Evolutionary conservation across 2,797 vertebrate genomes (phyloP).

Genomic region (Rhabdomys pumilio): DNA sequence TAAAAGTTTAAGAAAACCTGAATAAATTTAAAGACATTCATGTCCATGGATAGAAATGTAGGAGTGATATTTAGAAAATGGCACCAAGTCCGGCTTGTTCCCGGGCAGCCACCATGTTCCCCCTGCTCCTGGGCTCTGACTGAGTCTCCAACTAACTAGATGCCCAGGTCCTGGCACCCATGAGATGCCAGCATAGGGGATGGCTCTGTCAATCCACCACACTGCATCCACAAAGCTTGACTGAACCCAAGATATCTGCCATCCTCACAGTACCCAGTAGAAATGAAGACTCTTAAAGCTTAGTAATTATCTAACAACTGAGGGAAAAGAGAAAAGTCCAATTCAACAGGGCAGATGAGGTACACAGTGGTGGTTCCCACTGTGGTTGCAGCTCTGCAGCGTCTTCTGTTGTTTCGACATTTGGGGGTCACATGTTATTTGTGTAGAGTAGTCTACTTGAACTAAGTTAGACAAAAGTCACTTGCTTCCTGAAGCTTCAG

Average conservation of each 20-base stretch:
- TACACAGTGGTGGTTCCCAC: not conserved
- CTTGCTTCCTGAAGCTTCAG: not conserved
- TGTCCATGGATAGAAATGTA: not conserved
- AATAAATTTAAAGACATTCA: not conserved
- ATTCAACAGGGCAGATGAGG: not conserved
- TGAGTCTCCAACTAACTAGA: no score
- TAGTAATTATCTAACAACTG: not conserved
- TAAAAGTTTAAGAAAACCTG: not conserved
- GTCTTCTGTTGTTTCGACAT: not conserved
- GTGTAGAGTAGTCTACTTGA: not conserved
- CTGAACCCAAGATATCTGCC: no score
- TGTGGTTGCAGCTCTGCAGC: not conserved
- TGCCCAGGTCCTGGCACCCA: no score
- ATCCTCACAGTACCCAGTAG: no score
- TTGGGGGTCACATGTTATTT: not conserved
- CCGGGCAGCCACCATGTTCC: no score
- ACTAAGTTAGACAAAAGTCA: not conserved
- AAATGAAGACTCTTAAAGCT: no score
- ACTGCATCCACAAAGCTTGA: no score
- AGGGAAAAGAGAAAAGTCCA: not conserved
- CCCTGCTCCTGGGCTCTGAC: no score
- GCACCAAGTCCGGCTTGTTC: no score
- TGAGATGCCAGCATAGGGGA: no score
- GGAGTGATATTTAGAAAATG: no score
- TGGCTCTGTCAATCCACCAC: no score